Evolutionary conservation across 2,888 invertebrate species (phyloP).

Genomic region (Dolomedes plantarius): DNA sequence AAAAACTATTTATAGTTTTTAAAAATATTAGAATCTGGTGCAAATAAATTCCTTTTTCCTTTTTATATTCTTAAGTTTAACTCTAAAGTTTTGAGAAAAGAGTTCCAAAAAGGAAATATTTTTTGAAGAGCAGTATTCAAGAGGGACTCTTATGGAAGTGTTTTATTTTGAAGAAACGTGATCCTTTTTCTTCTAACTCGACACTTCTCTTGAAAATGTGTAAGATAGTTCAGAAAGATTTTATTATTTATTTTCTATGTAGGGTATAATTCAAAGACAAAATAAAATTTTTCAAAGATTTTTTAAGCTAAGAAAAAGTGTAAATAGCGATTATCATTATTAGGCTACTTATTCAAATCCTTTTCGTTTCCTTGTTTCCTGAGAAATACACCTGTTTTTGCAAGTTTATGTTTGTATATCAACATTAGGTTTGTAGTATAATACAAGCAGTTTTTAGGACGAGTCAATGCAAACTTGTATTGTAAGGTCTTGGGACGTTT

Average conservation of each 20-base stretch:
- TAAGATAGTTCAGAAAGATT: neutral
- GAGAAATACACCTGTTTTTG: no score
- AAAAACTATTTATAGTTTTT: neutral
- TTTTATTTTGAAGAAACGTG: conserved; percentile 1
- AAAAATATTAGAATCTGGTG: neutral
- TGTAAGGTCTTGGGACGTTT: no score
- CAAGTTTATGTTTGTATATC: no score
- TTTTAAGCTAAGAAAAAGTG: no score
- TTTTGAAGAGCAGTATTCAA: neutral
- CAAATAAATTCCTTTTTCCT: neutral
- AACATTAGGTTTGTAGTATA: no score
- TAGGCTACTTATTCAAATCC: no score
- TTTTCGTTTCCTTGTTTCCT: no score
- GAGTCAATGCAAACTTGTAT: no score
- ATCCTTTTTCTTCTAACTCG: neutral
- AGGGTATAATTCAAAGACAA: no score
- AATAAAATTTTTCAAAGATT: no score
- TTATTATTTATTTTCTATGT: neutral
- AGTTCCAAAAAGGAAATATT: neutral
- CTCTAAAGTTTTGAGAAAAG: neutral
- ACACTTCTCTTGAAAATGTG: neutral
- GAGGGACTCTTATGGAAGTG: neutral
- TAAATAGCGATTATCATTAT: no score
- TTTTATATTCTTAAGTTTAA: neutral
- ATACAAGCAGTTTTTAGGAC: no score